phyloP scores from a whole-genome alignment of 2,797 vertebrate genomes.

The Chelonia mydas region DNA sequence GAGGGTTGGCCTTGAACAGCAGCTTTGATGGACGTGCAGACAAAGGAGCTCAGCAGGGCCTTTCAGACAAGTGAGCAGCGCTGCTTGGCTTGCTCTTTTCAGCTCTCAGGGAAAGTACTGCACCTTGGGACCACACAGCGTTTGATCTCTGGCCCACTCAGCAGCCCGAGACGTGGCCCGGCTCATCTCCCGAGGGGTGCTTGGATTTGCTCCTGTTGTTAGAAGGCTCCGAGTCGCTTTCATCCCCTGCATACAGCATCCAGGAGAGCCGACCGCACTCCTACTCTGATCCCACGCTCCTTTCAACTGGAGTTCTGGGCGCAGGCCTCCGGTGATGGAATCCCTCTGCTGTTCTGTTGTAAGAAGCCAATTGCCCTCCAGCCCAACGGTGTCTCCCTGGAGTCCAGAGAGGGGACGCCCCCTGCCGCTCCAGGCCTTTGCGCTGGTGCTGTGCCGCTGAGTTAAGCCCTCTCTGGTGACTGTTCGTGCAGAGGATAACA shows the following conservation, averaged over 20 bases:
- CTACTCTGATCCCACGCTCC: neutral
- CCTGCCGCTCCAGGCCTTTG: too few species aligned
- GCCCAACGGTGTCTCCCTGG: neutral
- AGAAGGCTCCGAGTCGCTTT: neutral
- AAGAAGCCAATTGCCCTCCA: neutral
- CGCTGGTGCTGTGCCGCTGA: neutral
- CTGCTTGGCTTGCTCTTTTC: slow-evolving; percentile 7
- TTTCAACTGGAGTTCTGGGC: neutral
- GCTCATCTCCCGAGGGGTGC: neutral
- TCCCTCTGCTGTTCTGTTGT: neutral
- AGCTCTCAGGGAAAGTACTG: neutral
- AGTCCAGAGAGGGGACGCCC: neutral
- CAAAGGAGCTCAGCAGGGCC: neutral
- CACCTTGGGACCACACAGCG: neutral
- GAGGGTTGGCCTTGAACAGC: neutral
- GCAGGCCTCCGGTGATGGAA: neutral
- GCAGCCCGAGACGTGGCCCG: neutral
- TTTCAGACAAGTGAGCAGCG: neutral
- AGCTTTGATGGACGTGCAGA: neutral
- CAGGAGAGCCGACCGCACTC: neutral
- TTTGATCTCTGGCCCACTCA: slow-evolving; percentile 21
- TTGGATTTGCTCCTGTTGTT: neutral
- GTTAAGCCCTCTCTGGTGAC: neutral
- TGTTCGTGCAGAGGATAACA: neutral
- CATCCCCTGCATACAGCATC: neutral